Conservation (phyloP, 2,888 invertebrate species). For the Gryllus longicercus region DNA sequence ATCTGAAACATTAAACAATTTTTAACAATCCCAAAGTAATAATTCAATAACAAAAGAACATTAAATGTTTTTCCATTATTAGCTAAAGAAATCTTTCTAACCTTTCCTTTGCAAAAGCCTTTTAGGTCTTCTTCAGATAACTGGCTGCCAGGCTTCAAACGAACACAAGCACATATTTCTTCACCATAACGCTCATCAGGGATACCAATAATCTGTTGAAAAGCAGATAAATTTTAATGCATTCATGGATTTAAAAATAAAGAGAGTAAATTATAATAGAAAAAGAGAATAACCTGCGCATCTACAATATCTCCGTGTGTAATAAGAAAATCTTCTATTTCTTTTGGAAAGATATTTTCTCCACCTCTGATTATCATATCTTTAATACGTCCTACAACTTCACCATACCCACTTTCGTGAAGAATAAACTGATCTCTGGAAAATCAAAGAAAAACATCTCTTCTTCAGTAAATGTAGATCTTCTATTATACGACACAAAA, state of each 20-base stretch:
- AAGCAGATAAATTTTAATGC: too few relatives aligned
- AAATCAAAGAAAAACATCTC: too few relatives aligned
- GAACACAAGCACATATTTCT: constrained; percentile 46
- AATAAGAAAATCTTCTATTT: constrained; percentile 71
- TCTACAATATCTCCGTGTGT: constrained; percentile 71
- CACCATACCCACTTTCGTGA: constrained; percentile 60
- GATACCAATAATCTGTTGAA: constrained; percentile 45
- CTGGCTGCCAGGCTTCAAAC: constrained; percentile 45
- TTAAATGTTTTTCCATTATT: too few relatives aligned
- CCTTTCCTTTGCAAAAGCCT: constrained; percentile 48
- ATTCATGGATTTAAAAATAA: too few relatives aligned
- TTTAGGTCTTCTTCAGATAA: constrained; percentile 49
- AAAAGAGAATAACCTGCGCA: constrained; percentile 55
- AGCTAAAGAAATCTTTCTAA: constrained; percentile 29
- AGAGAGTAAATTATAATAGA: too few relatives aligned
- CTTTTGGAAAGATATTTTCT: constrained; percentile 78
- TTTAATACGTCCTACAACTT: constrained; percentile 68
- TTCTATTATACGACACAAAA: too few relatives aligned
- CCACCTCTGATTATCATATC: constrained; percentile 79
- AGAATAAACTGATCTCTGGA: constrained; percentile 18
- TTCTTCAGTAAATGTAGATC: too few relatives aligned
- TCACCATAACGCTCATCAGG: constrained; percentile 51
- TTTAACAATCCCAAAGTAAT: neutral
- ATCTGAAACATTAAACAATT: constrained; percentile 49
- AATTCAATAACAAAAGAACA: too few relatives aligned